Percentiles rank a stretch among this genome's conserved stretches.
Evolutionary conservation across 2,113 vertebrate genomes (phyloP).

Genomic region (Choloepus hoffmanni): DNA sequence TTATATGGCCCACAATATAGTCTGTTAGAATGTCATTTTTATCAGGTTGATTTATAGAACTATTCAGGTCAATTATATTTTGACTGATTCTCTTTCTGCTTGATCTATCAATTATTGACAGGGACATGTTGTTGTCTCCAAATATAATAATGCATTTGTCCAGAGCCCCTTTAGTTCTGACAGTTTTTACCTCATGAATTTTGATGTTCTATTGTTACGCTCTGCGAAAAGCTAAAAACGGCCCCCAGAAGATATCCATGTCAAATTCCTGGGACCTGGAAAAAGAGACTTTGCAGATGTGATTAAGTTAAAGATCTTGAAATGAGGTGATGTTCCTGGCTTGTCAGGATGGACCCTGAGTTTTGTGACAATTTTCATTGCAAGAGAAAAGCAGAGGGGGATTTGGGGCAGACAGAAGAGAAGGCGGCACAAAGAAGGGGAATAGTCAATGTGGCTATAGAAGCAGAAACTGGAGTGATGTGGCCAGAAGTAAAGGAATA

Average conservation of each 20-base stretch:
- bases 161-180: background rate
- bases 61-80: background rate
- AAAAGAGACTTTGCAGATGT: background rate
- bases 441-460: background rate
- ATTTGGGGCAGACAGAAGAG: background rate
- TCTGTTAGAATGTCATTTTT: background rate
- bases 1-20: too few relatives aligned
- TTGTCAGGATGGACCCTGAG: too few relatives aligned
- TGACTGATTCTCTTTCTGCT: background rate
- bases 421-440: background rate
- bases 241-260: background rate
- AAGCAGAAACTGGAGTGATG: background rate
- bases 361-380: too few relatives aligned
- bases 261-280: background rate
- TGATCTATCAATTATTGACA: background rate
- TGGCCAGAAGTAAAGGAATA: background rate
- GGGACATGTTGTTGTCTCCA: background rate
- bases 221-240: background rate
- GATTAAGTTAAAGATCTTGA: too few relatives aligned
- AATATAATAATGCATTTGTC: background rate
- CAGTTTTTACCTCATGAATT: background rate
- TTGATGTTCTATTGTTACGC: background rate
- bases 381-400: too few relatives aligned
- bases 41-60: background rate
- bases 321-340: too few relatives aligned